Evolutionary conservation across 2,113 vertebrate species (phyloP).

Genomic region (Gymnorhina tibicen): DNA sequence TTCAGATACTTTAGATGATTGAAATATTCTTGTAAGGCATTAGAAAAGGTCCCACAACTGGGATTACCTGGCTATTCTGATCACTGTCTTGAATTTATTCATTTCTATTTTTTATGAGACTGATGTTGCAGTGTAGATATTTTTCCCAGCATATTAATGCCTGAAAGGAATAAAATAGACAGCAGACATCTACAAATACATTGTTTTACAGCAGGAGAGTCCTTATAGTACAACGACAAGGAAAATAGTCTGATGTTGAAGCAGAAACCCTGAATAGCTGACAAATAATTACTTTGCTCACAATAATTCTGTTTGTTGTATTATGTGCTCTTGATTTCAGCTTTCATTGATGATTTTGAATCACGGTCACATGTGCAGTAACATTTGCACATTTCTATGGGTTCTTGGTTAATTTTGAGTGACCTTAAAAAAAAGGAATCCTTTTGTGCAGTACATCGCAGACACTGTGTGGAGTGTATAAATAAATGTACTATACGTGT

Average conservation of each 20-base stretch:
- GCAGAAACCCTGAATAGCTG: neutral
- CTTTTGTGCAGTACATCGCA: neutral
- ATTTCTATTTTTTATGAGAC: neutral
- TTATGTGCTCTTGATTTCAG: neutral
- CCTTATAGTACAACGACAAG: accelerated
- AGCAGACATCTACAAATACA: neutral
- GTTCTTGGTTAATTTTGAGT: neutral
- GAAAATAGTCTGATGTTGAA: neutral
- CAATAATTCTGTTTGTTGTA: neutral
- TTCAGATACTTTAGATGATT: conserved; percentile 57
- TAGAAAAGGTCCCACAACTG: conserved; percentile 29
- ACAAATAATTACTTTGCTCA: neutral
- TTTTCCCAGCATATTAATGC: neutral
- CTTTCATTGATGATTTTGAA: neutral
- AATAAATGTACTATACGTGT: neutral
- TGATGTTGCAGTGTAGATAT: neutral
- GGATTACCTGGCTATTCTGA: conserved; percentile 1
- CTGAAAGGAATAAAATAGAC: neutral
- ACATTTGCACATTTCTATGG: neutral
- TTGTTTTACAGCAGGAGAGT: neutral
- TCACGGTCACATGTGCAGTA: neutral
- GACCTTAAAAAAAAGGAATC: neutral
- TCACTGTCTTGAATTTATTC: neutral
- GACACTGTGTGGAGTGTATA: neutral
- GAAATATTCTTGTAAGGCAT: conserved; percentile 63